phyloP scores from a whole-genome alignment of 2,888 invertebrate genomes.

The Blera fallax region DNA sequence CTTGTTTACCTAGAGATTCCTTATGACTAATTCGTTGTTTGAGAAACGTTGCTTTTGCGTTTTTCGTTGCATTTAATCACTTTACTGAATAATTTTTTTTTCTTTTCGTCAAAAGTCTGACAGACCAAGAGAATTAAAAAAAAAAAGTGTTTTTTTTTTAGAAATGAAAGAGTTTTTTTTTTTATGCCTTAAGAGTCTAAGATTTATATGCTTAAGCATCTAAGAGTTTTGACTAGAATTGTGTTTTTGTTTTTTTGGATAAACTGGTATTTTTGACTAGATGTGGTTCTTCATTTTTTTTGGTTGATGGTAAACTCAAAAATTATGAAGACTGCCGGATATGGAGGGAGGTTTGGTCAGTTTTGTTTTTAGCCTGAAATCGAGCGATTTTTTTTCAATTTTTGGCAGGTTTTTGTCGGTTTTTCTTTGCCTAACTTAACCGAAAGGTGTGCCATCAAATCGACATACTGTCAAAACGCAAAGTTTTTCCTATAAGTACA shows the following conservation, averaged over 20 bases:
- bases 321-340: not conserved
- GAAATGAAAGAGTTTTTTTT: constrained; percentile 49
- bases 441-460: too few relatives aligned
- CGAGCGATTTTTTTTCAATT: not conserved
- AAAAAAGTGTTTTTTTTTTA: constrained; percentile 34
- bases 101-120: constrained; percentile 77
- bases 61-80: constrained; percentile 77
- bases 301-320: constrained; percentile 30
- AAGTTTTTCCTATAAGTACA: too few relatives aligned
- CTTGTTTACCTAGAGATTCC: constrained; percentile 72
- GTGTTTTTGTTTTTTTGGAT: constrained; percentile 30
- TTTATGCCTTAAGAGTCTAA: constrained; percentile 64
- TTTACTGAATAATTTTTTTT: constrained; percentile 78
- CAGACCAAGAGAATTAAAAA: constrained; percentile 73
- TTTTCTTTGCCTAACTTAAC: too few relatives aligned
- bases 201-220: constrained; percentile 68
- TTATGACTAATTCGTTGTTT: constrained; percentile 82
- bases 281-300: constrained; percentile 35
- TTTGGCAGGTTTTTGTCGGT: too few relatives aligned
- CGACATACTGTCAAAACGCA: too few relatives aligned
- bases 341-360: not conserved
- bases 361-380: not conserved
- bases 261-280: constrained; percentile 54
- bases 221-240: constrained; percentile 68
- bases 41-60: constrained; percentile 82